phyloP scores from a whole-genome alignment of 1,140 invertebrate species.

The Neocloeon triangulifer region DNA sequence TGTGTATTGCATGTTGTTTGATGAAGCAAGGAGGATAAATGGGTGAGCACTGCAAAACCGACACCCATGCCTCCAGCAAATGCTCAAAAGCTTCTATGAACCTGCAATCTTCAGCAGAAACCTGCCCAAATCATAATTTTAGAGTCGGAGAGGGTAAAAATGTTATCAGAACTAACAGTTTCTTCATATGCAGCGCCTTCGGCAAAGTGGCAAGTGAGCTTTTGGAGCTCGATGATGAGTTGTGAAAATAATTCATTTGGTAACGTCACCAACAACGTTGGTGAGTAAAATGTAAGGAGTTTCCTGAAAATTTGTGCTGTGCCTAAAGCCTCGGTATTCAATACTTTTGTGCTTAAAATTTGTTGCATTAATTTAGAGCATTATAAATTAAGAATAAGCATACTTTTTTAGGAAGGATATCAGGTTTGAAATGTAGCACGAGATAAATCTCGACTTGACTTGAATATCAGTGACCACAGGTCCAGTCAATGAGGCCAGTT shows the following conservation, averaged over 20 bases:
- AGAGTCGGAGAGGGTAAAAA: conserved; percentile 6
- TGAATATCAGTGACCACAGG: conserved; percentile 31
- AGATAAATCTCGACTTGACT: conserved; percentile 39
- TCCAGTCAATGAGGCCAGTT: conserved; percentile 57
- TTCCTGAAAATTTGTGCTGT: conserved; percentile 41
- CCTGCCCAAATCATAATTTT: conserved; percentile 12
- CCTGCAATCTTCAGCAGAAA: conserved; percentile 33
- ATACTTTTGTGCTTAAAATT: neutral
- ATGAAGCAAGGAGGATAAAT: conserved; percentile 27
- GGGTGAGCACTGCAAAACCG: conserved; percentile 29
- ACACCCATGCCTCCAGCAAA: conserved; percentile 59
- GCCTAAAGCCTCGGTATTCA: conserved; percentile 26
- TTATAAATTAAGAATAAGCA: conserved; percentile 1
- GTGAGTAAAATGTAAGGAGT: conserved; percentile 34
- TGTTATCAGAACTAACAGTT: conserved; percentile 24
- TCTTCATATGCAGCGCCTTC: conserved; percentile 51
- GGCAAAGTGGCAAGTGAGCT: conserved; percentile 49
- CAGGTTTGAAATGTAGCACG: conserved; percentile 42
- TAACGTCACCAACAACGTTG: conserved; percentile 18
- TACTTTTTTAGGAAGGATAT: conserved; percentile 33
- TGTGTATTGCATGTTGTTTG: conserved; percentile 23
- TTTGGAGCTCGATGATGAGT: conserved; percentile 40
- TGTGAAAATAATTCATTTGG: too few relatives aligned
- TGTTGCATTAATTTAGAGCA: neutral
- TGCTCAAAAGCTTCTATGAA: conserved; percentile 60